These are phyloP conservation scores for Rhyacophila brunnea DNA, from an alignment of 1,140 invertebrate species.

Conservation along the genomic window DNA sequence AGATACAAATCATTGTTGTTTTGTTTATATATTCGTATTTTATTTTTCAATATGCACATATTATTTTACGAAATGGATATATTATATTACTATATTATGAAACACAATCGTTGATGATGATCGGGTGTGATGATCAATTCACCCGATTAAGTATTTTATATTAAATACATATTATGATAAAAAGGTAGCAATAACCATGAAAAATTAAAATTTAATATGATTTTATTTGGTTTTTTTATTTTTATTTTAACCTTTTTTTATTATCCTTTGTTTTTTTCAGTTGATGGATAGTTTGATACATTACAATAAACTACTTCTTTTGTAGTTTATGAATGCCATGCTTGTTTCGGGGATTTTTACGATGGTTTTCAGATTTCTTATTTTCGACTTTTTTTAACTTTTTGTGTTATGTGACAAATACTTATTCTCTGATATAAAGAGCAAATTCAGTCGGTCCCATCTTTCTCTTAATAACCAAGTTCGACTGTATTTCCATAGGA, in stretches of 20 bases:
- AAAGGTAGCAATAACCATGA: conserved; percentile 2
- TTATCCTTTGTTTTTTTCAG: background rate
- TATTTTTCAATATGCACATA: background rate
- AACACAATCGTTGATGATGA: background rate
- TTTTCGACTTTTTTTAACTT: too few species aligned
- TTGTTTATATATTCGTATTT: background rate
- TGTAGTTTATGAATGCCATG: too few species aligned
- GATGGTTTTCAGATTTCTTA: too few species aligned
- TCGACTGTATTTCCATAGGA: too few species aligned
- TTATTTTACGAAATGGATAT: background rate
- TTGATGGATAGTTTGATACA: too few species aligned
- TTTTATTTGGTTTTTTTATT: conserved; percentile 10
- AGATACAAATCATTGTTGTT: background rate
- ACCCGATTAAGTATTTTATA: conserved; percentile 6
- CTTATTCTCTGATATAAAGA: too few species aligned
- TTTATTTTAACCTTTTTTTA: conserved; percentile 4
- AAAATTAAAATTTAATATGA: conserved; percentile 6
- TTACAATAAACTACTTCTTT: too few species aligned
- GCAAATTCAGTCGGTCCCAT: too few species aligned
- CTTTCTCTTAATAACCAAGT: too few species aligned
- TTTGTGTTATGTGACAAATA: too few species aligned
- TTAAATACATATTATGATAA: conserved; percentile 10
- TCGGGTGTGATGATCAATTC: background rate
- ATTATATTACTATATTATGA: conserved; percentile 1
- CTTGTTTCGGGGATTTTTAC: too few species aligned